Base-by-base conservation (phyloP, 2,797 vertebrate species). In the Girardinus metallicus region DNA sequence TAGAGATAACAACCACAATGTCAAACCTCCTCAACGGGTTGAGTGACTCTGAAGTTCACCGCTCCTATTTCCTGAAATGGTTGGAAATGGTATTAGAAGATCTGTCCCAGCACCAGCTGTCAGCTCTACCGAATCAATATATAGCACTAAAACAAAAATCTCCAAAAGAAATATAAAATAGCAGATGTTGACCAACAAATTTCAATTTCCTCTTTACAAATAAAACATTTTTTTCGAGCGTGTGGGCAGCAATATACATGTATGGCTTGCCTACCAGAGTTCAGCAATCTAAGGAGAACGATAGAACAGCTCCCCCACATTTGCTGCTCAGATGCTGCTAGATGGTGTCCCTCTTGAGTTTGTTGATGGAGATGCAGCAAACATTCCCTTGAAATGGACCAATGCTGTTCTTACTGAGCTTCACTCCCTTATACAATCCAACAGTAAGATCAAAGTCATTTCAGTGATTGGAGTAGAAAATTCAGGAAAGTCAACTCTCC, bases 401-500 rank as follows among this genome's bases (percentile, higher is more conserved):
- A 92, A 88, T 0, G 89, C 86, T 49, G 93, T 95, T 9, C 80
- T 95, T 23, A 88, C 55, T 36, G 80, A 94, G 47, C 84, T 96
- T 53, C 86, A 95, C 0, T 0, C 31, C 3, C 91, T 83, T 0
- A 72, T 94, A 70, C 85, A 90, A 21, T 78, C 84, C 5, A 82
- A 83, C 41, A 94, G 91, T 0, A 89, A 82, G 1, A 79, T 96
- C 64, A 87, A 92, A 36, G 94, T 96, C n/a, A 76, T 96, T 13
- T 88, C 94, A 0, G 81, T 92, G 1, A 83, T 96, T 4, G 94
- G 95, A 0, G 88, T 82, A 3, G 92, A 95, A 2, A 93, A 93
- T 83, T 94, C 94, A 0, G 94, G 94, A 15, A 96, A 95, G 70
- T 95, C 94, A 5, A 95, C 93, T 2, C 91, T 96, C 0, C 94